Conservation (phyloP, 2,113 vertebrate genomes). For the Columba livia region DNA sequence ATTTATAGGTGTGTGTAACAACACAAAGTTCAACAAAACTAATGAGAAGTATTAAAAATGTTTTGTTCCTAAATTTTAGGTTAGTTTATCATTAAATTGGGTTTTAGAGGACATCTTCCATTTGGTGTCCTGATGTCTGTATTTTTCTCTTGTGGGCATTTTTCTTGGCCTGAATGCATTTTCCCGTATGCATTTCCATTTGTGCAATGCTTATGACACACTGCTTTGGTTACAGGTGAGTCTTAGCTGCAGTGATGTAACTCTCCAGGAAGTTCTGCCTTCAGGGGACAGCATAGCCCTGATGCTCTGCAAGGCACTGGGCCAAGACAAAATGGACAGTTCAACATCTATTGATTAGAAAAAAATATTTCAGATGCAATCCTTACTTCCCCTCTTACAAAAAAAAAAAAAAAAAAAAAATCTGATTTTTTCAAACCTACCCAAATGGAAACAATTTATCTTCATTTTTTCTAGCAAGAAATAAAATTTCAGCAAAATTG, state of each 20-base stretch:
- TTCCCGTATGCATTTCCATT: not conserved
- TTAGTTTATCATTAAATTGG: not conserved
- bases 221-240: not conserved
- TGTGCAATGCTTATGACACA: not conserved
- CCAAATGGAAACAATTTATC: not conserved
- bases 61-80: not conserved
- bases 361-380: not conserved
- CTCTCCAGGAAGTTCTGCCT: not conserved
- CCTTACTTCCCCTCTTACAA: fast-evolving
- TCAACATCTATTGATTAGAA: not conserved
- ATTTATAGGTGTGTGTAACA: not conserved
- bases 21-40: not conserved
- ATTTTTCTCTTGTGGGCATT: not conserved
- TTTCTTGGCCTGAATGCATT: not conserved
- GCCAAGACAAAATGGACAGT: not conserved
- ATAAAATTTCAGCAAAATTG: not conserved
- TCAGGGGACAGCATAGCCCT: not conserved
- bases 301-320: not conserved
- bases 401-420: not conserved
- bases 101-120: not conserved
- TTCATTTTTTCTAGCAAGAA: not conserved
- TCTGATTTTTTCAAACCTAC: not conserved
- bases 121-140: not conserved
- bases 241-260: not conserved
- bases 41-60: not conserved